Evolutionary conservation across 1,140 invertebrate genomes (phyloP), one percentile per base, ranked within the genome.

Genomic region (Trichonephila inaurata): DNA sequence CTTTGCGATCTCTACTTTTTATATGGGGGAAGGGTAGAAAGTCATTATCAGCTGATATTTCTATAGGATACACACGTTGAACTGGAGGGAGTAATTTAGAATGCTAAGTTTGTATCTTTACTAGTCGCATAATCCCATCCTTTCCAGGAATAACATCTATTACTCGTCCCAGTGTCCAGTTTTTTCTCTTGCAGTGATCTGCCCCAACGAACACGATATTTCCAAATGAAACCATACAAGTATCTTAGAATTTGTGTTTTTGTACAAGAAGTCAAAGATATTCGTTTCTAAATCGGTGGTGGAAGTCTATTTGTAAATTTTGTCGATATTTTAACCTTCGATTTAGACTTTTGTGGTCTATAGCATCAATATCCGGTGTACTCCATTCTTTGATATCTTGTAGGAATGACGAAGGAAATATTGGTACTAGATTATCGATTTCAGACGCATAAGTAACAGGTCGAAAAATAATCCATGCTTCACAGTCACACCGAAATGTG

Each of bases 331-430:
- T 90, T 16, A n/a, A 14, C 19, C 51, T 81, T 58, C 6, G 44
- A 44, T 81, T 24, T 77, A 60, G 19, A 44, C 89, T 58, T 16
- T 77, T 58, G 12, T 81, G 64, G 24, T 90, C 33, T 19, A 90
- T 4, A n/a, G 61, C 5, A 77, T 90, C 89, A 14, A 90, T 12
- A 21, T 77, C 89, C 7, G 2, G 66, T 14, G 62, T 69, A n/a
- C 44, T 81, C 64, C 44, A 40, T 81, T 81, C 89, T 58, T 90
- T 40, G 24, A 90, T 77, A 44, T 58, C 69, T 81, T 77, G 89
- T 19, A 90, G 66, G n/a, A 69, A 69, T 60, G 61, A 58, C 28
- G 19, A 58, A 7, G 18, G 14, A n/a, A 10, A 14, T 8, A 51
- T 51, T 51, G 44, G 44, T 8, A 51, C 44, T 1, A 51, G 44